Percentiles rank a stretch among this genome's conserved stretches.
These are phyloP conservation scores for Dasyornis broadbenti DNA, from an alignment of 2,113 vertebrate genomes.

Conservation along the genomic window DNA sequence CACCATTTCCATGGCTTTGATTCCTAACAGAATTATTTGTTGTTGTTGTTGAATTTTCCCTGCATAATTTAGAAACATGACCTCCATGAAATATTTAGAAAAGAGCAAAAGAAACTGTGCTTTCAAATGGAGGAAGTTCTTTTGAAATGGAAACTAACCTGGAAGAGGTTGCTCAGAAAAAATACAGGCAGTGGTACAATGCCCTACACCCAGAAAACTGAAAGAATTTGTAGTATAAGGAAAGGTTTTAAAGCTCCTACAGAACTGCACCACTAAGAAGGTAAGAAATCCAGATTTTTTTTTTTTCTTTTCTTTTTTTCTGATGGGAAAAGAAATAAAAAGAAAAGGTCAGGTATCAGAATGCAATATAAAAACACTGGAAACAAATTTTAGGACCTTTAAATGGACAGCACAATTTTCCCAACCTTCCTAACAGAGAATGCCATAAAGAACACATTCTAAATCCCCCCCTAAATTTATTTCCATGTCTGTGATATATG, in stretches of 20 bases:
- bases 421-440: neutral
- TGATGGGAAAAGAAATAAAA: neutral
- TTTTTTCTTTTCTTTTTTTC: neutral
- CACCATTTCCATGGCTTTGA: neutral
- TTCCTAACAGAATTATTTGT: neutral
- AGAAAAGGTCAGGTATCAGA: neutral
- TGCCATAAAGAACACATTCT: neutral
- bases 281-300: neutral
- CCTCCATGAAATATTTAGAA: neutral
- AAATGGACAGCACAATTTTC: neutral
- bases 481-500: neutral
- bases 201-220: neutral
- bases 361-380: neutral
- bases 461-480: neutral
- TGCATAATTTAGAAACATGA: neutral
- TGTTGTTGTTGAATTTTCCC: neutral
- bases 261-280: neutral
- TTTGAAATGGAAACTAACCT: neutral
- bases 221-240: neutral
- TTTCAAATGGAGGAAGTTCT: neutral
- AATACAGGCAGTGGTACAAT: neutral
- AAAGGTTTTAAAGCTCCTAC: neutral
- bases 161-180: neutral
- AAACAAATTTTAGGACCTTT: neutral
- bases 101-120: neutral